phyloP scores from a whole-genome alignment of 2,113 vertebrate species.

The Puffinus mauretanicus region DNA sequence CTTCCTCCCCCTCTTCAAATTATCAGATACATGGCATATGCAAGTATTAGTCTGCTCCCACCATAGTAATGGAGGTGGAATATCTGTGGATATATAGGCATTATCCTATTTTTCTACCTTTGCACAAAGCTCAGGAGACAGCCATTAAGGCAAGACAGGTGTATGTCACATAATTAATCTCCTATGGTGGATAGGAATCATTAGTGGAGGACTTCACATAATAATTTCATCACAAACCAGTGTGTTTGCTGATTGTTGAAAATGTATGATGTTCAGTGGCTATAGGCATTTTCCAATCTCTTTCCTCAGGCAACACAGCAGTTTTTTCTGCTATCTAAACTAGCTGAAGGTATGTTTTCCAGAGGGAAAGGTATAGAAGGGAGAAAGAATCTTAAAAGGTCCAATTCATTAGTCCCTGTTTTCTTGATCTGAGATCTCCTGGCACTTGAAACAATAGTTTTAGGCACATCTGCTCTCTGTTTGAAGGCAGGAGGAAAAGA shows the following conservation, averaged over 20 bases:
- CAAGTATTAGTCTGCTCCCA: neutral
- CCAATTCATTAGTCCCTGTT: neutral
- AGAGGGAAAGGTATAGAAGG: neutral
- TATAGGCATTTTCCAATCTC: neutral
- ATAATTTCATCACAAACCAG: neutral
- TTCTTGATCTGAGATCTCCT: neutral
- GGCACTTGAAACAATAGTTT: neutral
- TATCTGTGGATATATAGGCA: neutral
- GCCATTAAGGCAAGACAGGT: neutral
- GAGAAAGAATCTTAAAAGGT: neutral
- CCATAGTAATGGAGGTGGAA: neutral
- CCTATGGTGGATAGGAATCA: neutral
- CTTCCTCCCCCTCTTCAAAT: neutral
- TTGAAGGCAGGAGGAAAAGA: neutral
- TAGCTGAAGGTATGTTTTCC: neutral
- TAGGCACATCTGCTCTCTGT: neutral
- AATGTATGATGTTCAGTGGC: neutral
- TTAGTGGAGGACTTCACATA: neutral
- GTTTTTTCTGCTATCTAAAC: neutral
- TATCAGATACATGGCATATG: neutral
- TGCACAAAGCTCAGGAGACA: neutral
- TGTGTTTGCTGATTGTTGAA: neutral
- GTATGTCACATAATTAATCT: neutral
- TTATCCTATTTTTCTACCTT: neutral
- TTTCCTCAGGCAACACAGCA: neutral